Base-by-base conservation (phyloP, 2,888 invertebrate species). In the Halocaridina rubra region DNA sequence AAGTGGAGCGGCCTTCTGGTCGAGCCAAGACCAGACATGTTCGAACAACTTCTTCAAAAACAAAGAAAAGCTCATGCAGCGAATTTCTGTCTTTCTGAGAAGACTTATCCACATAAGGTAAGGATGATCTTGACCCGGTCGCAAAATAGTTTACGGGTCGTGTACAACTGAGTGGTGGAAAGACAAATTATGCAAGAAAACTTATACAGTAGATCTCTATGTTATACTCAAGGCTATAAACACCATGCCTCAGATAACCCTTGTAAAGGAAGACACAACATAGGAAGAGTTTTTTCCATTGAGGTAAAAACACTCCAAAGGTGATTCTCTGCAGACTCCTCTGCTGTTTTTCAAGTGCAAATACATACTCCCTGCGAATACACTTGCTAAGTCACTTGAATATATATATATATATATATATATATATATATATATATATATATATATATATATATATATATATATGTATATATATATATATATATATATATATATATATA, bases 11-110 rank as follows among this genome's bases (percentile, higher is more conserved):
- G 84, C 30, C 79, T 84, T 3, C 72, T 84, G 30, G 79, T 84
- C 29, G 84, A 84, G 53, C 80, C 80, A 5, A 53, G 80, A 32
- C 80, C 72, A 13, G 80, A 80, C 59, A 80, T 80, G 72, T 80
- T 80, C 72, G 24, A 72, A 3, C 33, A 72, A 39, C 72, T 80
- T 24, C 72, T 80, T 1, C 16, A 71, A 22, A 80, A 59, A 24
- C 80, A 80, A 22, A 71, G 80, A 32, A 80, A 72, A 32, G 72
- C 80, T 2, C 59, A 72, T 33, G 72, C 80, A 1, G 80, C 59
- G 16, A 80, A 32, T 16, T 80, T 80, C 61, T 80, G 80, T 32
- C 72, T 80, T 30, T 69, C 80, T 3, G 80, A 80, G 72, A 80
- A 72, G 22, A 33, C 79, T 32, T 80, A 67, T 22, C 72, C 72